Percentiles rank a stretch among this genome's conserved stretches.
phyloP scores from a whole-genome alignment of 2,113 vertebrate genomes.

The Percina caprodes region DNA sequence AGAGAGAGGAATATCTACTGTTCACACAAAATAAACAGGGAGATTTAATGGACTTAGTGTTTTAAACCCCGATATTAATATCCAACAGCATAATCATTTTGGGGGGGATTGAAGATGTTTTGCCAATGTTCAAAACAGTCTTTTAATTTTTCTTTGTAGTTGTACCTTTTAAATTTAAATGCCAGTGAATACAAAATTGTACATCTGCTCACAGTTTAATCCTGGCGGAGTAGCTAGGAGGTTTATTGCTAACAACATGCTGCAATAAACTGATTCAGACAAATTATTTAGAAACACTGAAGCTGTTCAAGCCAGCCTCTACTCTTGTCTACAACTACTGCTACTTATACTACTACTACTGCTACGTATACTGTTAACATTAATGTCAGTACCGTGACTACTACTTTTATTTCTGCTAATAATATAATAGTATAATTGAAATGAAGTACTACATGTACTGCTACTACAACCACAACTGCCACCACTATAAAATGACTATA shows the following conservation, averaged over 20 bases:
- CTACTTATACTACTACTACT: not conserved
- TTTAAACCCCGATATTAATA: not conserved
- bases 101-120: not conserved
- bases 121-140: not conserved
- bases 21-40: constrained; percentile 14
- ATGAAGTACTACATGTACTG: not conserved
- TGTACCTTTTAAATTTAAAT: not conserved
- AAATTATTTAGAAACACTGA: constrained; percentile 7
- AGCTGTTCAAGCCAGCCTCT: not conserved
- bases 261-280: constrained; percentile 14
- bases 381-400: not conserved
- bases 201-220: constrained; percentile 38
- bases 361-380: not conserved
- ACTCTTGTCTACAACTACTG: not conserved
- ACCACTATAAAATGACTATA: not conserved
- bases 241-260: not conserved
- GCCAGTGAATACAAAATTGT: not conserved
- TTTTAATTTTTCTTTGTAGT: not conserved
- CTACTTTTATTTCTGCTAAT: not conserved
- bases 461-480: not conserved
- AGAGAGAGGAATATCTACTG: constrained; percentile 26
- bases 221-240: constrained; percentile 2
- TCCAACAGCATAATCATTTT: not conserved
- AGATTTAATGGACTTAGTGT: not conserved
- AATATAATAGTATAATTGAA: too few species aligned